These are phyloP conservation scores for Diadumene lineata DNA, from an alignment of 92 coral and sea anemone genomes.

Conservation along the genomic window DNA sequence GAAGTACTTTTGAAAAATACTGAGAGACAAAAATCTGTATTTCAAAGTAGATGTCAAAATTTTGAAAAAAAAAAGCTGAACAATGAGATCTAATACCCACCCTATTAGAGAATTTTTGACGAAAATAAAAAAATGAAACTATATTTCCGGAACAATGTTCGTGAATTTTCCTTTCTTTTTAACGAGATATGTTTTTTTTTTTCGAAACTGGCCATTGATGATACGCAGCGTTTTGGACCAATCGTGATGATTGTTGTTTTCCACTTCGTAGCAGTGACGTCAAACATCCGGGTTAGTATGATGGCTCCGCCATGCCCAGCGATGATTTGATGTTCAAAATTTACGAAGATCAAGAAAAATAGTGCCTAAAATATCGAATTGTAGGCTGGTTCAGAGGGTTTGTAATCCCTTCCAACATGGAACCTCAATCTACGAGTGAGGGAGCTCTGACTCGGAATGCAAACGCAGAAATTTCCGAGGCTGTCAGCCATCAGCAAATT, in stretches of 20 bases:
- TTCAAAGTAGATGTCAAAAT: not conserved
- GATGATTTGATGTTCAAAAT: slow-evolving; percentile 18
- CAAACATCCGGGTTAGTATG: slow-evolving; percentile 38
- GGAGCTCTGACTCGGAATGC: slow-evolving; percentile 1
- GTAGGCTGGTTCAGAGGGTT: not conserved
- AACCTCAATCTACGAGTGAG: slow-evolving; percentile 13
- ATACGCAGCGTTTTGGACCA: slow-evolving; percentile 1
- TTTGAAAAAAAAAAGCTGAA: not conserved
- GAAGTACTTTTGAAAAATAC: not conserved
- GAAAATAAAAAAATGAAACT: not conserved
- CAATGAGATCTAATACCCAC: not conserved
- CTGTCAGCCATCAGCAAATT: slow-evolving; percentile 75
- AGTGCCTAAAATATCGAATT: not conserved
- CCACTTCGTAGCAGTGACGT: slow-evolving; percentile 27
- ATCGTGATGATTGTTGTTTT: not conserved
- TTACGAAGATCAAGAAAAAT: slow-evolving; percentile 19
- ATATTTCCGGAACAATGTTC: slow-evolving; percentile 3
- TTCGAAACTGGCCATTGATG: slow-evolving; percentile 11
- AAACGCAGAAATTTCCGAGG: slow-evolving; percentile 17
- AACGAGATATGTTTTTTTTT: not conserved
- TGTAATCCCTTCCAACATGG: slow-evolving; percentile 15
- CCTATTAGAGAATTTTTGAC: too few species aligned
- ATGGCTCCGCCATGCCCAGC: slow-evolving; percentile 47
- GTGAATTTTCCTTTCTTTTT: not conserved
- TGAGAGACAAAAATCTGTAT: not conserved